Evolutionary conservation across 2,797 vertebrate genomes (phyloP).

Genomic region (Bradypodion pumilum): DNA sequence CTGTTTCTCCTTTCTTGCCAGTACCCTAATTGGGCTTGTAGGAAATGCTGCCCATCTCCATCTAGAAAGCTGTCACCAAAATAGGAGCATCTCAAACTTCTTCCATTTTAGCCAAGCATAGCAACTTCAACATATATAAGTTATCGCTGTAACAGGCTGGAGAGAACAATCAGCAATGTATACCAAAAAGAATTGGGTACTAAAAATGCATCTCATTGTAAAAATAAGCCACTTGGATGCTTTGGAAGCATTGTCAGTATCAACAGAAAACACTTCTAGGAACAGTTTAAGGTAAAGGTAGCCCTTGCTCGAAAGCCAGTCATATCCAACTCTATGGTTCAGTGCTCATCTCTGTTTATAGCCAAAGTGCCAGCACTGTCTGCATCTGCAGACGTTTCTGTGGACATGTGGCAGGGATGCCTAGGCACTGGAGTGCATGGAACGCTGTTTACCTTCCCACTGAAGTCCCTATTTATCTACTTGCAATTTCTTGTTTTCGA

Average conservation of each 20-base stretch:
- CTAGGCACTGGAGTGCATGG: too few species aligned
- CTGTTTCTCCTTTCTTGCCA: background rate
- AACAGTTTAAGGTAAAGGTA: too few species aligned
- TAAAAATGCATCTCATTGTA: background rate
- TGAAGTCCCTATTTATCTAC: too few species aligned
- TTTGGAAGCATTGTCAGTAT: background rate
- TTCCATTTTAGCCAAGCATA: conserved; percentile 18
- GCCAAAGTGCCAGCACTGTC: too few species aligned
- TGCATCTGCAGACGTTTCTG: too few species aligned
- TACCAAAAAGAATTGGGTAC: background rate
- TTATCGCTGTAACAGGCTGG: background rate
- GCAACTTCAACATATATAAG: conserved; percentile 2
- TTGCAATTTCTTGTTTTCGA: too few species aligned
- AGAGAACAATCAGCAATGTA: background rate
- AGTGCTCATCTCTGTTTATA: too few species aligned
- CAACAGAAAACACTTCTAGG: too few species aligned
- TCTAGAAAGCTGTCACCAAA: background rate
- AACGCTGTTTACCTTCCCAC: too few species aligned
- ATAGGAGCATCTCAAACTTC: background rate
- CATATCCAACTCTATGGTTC: too few species aligned
- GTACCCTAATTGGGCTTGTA: background rate
- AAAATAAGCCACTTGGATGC: background rate
- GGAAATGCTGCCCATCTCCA: background rate
- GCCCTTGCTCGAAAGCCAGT: too few species aligned
- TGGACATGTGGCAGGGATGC: too few species aligned